Percentiles rank a stretch among this genome's conserved stretches.
These are phyloP conservation scores for Caenorhabditis remanei DNA, from an alignment of 1,140 invertebrate species.

Conservation along the genomic window DNA sequence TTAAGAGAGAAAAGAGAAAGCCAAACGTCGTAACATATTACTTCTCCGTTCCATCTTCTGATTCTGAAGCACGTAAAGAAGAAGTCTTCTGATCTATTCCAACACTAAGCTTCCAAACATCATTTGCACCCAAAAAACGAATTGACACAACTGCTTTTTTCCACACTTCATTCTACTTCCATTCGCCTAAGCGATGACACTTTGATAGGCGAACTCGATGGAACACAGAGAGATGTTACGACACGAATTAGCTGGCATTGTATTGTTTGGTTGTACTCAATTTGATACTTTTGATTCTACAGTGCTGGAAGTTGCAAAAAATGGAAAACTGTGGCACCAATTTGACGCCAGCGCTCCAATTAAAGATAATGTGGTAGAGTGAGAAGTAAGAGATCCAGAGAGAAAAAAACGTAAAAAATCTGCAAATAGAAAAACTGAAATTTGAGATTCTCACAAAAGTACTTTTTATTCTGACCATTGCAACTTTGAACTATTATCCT, in stretches of 20 bases:
- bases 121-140: conserved; percentile 10
- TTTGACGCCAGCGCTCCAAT: too few species aligned
- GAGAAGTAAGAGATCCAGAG: too few species aligned
- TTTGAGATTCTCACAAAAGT: too few species aligned
- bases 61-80: too few species aligned
- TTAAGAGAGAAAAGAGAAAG: neutral
- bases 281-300: neutral
- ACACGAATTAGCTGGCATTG: neutral
- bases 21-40: neutral
- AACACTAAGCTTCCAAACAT: conserved; percentile 28
- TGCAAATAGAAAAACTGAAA: too few species aligned
- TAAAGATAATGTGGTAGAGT: too few species aligned
- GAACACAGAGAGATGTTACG: neutral
- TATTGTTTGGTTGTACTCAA: neutral
- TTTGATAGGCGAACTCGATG: conserved; percentile 15
- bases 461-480: neutral
- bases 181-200: neutral
- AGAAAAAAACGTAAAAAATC: too few species aligned
- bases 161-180: neutral
- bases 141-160: neutral
- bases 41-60: too few species aligned
- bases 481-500: neutral
- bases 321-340: too few species aligned
- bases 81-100: neutral
- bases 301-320: too few species aligned